These are phyloP conservation scores for Buceros bicornis DNA, from an alignment of 2,797 vertebrate genomes.

Conservation along the genomic window DNA sequence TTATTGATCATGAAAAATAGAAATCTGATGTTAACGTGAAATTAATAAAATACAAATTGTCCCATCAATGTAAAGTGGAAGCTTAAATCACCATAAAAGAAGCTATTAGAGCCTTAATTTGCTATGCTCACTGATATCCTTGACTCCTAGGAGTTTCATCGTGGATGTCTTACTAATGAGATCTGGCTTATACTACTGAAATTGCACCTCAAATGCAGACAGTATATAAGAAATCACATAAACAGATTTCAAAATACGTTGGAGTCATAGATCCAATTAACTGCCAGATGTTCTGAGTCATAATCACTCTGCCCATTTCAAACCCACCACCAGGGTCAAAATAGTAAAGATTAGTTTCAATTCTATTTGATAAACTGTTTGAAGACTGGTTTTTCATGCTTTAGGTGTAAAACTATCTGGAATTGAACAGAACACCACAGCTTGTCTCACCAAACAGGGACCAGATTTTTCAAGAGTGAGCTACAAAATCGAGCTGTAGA, in stretches of 20 bases:
- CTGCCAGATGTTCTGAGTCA: constrained; percentile 6
- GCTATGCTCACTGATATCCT: not conserved
- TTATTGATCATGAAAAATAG: not conserved
- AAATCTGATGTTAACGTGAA: not conserved
- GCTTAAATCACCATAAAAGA: not conserved
- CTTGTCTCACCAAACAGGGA: not conserved
- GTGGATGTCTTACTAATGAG: not conserved
- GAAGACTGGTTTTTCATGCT: not conserved
- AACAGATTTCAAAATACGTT: not conserved
- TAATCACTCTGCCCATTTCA: not conserved
- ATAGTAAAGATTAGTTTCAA: not conserved
- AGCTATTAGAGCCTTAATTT: not conserved
- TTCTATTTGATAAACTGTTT: not conserved
- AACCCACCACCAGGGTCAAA: not conserved
- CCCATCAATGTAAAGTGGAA: not conserved
- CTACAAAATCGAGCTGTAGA: not conserved
- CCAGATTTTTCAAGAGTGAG: not conserved
- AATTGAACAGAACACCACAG: not conserved
- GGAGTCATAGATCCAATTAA: not conserved
- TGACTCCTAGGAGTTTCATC: not conserved
- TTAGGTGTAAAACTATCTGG: not conserved
- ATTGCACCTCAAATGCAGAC: not conserved
- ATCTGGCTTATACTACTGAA: not conserved
- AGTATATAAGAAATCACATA: not conserved
- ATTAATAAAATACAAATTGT: constrained; percentile 15